phyloP scores from a whole-genome alignment of 2,888 invertebrate species.

The Uloborus plumipes region DNA sequence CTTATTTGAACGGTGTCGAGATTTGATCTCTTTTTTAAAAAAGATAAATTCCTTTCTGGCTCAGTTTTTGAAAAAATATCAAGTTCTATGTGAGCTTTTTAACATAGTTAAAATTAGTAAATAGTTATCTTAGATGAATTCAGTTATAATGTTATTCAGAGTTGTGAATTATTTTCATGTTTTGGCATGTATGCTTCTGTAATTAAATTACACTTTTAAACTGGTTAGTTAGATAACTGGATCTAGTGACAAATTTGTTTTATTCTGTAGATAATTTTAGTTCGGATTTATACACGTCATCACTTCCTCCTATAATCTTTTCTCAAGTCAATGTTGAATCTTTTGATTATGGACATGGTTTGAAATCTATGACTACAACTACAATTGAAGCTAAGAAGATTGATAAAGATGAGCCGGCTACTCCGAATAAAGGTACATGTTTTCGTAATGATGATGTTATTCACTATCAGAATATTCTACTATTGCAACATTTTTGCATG shows the following conservation, averaged over 20 bases:
- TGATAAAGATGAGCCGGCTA: constrained; percentile 14
- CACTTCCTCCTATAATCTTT: constrained; percentile 41
- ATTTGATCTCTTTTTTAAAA: no score
- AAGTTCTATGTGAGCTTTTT: no score
- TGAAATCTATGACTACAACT: constrained; percentile 35
- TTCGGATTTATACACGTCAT: constrained; percentile 27
- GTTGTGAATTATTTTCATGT: background rate
- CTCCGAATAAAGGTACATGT: constrained; percentile 40
- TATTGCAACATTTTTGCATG: no score
- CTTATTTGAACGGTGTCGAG: no score
- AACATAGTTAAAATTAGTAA: no score
- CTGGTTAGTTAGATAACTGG: constrained; percentile 17
- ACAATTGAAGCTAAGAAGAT: constrained; percentile 18
- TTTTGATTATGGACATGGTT: constrained; percentile 60
- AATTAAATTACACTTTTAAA: constrained; percentile 6
- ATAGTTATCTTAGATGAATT: no score
- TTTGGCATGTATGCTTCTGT: constrained; percentile 19
- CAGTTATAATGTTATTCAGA: no score
- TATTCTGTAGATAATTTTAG: constrained; percentile 55
- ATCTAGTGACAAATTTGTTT: constrained; percentile 40
- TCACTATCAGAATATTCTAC: no score
- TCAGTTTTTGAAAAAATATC: no score
- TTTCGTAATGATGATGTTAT: background rate
- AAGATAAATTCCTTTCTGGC: no score
- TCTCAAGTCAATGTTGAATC: constrained; percentile 55